Evolutionary conservation across 2,888 invertebrate genomes (phyloP).

Genomic region (Altica lythri): DNA sequence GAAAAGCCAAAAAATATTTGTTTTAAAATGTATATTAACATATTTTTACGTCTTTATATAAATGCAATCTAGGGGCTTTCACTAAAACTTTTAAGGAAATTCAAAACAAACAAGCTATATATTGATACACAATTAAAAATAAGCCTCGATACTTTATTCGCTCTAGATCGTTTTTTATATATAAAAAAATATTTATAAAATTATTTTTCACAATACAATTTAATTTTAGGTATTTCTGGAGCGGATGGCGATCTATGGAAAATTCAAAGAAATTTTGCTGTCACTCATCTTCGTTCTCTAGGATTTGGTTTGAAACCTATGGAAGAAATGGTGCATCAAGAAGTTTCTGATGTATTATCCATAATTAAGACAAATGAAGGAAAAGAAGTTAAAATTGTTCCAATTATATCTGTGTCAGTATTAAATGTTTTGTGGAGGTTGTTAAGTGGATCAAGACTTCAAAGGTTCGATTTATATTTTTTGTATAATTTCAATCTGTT

Average conservation of each 20-base stretch:
- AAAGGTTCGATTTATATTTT: conserved; percentile 2
- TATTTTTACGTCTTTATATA: too few species aligned
- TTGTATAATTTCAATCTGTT: too few species aligned
- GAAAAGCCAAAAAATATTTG: too few species aligned
- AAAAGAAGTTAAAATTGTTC: neutral
- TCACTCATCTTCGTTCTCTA: conserved; percentile 1
- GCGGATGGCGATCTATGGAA: conserved; percentile 8
- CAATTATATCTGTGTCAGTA: conserved; percentile 1
- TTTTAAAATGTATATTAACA: too few species aligned
- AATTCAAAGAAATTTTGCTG: conserved; percentile 10
- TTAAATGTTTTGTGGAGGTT: conserved; percentile 5
- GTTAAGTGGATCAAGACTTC: neutral
- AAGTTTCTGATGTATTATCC: neutral
- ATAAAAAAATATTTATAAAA: too few species aligned
- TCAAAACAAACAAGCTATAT: too few species aligned
- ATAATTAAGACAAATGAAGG: neutral
- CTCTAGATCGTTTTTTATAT: too few species aligned
- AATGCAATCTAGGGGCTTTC: too few species aligned
- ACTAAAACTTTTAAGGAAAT: too few species aligned
- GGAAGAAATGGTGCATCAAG: neutral
- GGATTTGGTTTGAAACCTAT: conserved; percentile 9
- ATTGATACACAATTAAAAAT: too few species aligned
- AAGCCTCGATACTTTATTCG: too few species aligned
- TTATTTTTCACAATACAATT: too few species aligned
- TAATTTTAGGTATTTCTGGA: conserved; percentile 3